Evolutionary conservation across 1,140 invertebrate species (phyloP).

Genomic region (Varroa destructor): DNA sequence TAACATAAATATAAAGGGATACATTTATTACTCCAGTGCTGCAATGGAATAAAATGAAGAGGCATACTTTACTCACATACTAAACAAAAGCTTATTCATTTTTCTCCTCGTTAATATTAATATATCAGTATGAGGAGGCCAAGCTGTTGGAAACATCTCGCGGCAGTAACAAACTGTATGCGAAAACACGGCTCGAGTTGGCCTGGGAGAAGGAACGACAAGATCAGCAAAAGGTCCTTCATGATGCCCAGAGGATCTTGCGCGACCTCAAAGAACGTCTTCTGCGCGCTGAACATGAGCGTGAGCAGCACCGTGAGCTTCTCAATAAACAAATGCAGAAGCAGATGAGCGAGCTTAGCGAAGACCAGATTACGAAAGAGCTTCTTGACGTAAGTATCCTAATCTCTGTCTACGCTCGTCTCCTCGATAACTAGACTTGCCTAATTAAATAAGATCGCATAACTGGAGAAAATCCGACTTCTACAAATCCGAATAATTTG

Average conservation of each 20-base stretch:
- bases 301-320: conserved; percentile 72
- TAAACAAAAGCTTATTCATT: no score
- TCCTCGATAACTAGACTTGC: no score
- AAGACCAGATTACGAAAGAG: conserved; percentile 51
- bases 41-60: no score
- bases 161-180: conserved; percentile 58
- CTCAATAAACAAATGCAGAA: conserved; percentile 69
- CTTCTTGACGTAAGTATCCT: not conserved
- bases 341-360: conserved; percentile 63
- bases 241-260: conserved; percentile 77
- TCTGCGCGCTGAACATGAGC: conserved; percentile 60
- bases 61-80: no score
- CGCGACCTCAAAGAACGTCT: conserved; percentile 53
- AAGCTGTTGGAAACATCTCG: conserved; percentile 39
- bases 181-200: conserved; percentile 73
- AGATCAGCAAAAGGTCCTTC: conserved; percentile 72
- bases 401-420: no score
- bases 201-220: conserved; percentile 90
- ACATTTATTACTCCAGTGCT: no score
- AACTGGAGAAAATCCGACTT: no score
- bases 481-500: no score
- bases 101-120: conserved; percentile 45
- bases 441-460: no score
- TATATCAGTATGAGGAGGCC: conserved; percentile 48
- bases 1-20: no score